A percentile compares a stretch with the other conserved stretches of the same genome.
These are phyloP conservation scores for Venusia cambrica DNA, from an alignment of 2,888 invertebrate species.

Conservation along the genomic window DNA sequence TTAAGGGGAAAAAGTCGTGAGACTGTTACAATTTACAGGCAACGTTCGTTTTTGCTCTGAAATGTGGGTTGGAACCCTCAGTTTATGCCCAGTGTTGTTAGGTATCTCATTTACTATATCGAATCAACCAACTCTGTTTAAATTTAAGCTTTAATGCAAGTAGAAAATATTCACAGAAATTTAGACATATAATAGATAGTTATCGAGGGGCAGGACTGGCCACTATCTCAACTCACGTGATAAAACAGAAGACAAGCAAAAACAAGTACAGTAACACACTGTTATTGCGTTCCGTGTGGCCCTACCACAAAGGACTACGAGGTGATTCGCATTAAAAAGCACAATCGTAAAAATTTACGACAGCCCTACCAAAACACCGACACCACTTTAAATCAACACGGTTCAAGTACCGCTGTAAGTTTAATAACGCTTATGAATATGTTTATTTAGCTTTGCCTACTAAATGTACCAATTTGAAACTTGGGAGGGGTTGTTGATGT, in stretches of 20 bases:
- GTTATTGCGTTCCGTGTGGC: constrained; percentile 7
- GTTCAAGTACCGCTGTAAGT: constrained; percentile 6
- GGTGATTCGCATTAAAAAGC: constrained; percentile 34
- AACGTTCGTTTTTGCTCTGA: too few species aligned
- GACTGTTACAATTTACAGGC: too few species aligned
- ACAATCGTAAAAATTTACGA: constrained; percentile 40
- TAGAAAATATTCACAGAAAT: too few species aligned
- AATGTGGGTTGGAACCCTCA: too few species aligned
- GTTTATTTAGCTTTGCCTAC: constrained; percentile 2
- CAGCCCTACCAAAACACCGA: constrained; percentile 25
- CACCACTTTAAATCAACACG: constrained; percentile 28
- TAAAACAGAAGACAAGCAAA: constrained; percentile 2
- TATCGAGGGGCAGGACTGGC: too few species aligned
- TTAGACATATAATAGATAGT: too few species aligned
- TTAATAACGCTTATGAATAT: constrained; percentile 5
- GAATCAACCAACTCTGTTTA: too few species aligned
- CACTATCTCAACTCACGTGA: too few species aligned
- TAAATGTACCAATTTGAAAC: constrained; percentile 3
- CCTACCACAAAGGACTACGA: constrained; percentile 24
- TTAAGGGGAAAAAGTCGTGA: too few species aligned
- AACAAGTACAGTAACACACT: constrained; percentile 9
- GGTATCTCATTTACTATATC: too few species aligned
- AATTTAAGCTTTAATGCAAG: too few species aligned
- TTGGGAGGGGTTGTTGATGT: constrained; percentile 3
- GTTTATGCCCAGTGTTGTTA: too few species aligned